phyloP scores from a whole-genome alignment of 2,113 vertebrate species.

The Manacus vitellinus region DNA sequence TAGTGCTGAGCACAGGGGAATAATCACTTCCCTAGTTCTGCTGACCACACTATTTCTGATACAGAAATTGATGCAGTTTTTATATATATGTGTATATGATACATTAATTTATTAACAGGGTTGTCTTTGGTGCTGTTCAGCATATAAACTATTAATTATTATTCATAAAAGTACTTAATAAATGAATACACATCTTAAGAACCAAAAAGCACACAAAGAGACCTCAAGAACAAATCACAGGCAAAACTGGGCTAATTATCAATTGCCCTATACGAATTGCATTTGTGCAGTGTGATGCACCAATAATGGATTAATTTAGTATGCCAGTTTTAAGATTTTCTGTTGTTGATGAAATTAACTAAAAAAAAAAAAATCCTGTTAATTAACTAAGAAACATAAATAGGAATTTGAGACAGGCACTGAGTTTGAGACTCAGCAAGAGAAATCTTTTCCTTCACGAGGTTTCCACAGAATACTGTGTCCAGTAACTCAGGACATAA shows the following conservation, averaged over 20 bases:
- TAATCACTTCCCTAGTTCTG: neutral
- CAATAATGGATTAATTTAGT: neutral
- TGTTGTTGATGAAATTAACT: neutral
- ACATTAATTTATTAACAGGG: neutral
- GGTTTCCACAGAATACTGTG: neutral
- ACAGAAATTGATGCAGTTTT: neutral
- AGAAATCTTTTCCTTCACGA: neutral
- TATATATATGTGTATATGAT: neutral
- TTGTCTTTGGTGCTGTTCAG: neutral
- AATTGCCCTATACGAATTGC: neutral
- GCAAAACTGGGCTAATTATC: neutral
- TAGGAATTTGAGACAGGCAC: neutral
- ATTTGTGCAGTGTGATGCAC: neutral
- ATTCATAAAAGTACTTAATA: neutral
- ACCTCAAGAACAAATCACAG: neutral
- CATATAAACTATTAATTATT: neutral
- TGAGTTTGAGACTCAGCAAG: neutral
- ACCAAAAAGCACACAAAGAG: neutral
- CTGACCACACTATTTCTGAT: neutral
- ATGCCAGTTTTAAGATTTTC: neutral
- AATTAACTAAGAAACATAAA: neutral
- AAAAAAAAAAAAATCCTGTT: rapidly evolving
- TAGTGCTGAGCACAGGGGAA: neutral
- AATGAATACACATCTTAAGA: neutral
- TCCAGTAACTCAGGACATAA: neutral